Percentiles rank a stretch among this genome's conserved stretches.
These are phyloP conservation scores for Nyctibius grandis DNA, from an alignment of 2,797 vertebrate genomes.

Conservation along the genomic window DNA sequence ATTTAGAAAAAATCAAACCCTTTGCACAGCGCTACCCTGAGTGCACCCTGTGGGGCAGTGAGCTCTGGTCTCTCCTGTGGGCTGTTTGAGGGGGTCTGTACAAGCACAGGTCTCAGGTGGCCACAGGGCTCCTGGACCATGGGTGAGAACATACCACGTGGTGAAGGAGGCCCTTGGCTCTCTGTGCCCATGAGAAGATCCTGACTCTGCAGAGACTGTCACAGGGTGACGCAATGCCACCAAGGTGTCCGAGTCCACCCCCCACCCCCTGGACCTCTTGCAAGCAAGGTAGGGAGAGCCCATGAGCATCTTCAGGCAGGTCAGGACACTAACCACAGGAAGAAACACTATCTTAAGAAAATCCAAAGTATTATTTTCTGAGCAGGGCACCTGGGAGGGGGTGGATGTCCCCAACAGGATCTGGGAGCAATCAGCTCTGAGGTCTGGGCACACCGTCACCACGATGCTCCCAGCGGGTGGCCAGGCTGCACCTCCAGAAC, in stretches of 20 bases:
- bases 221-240: too few species aligned
- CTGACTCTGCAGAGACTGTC: not conserved
- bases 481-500: too few species aligned
- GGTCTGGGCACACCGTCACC: too few species aligned
- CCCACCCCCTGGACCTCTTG: too few species aligned
- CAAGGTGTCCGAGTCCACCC: not conserved
- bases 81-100: not conserved
- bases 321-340: too few species aligned
- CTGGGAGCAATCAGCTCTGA: not conserved
- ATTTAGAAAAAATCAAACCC: not conserved
- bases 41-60: not conserved
- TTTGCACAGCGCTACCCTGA: not conserved
- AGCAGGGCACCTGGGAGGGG: too few species aligned
- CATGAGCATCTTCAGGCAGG: too few species aligned
- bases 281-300: too few species aligned
- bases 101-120: not conserved
- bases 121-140: not conserved
- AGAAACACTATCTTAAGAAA: too few species aligned
- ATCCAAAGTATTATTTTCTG: too few species aligned
- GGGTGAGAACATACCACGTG: not conserved
- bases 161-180: not conserved
- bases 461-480: rapidly evolving
- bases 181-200: rapidly evolving
- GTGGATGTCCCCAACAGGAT: too few species aligned
- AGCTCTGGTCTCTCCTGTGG: not conserved